A percentile compares a stretch with the other conserved stretches of the same genome.
Conservation (phyloP, 2,888 invertebrate genomes). For the Tipula lateralis region DNA sequence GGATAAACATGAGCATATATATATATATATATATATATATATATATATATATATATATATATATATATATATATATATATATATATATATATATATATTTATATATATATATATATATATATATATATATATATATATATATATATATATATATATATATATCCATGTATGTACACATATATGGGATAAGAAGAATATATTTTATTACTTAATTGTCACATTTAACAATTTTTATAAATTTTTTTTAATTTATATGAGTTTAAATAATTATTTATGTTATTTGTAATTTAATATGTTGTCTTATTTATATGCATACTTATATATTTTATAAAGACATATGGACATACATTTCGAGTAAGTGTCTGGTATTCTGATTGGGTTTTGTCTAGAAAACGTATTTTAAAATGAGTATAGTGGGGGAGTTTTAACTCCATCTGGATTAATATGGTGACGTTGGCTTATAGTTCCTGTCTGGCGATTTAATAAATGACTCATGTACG, state of each 20-base stretch:
- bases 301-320: not conserved
- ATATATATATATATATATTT: not conserved
- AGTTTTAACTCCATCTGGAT: not conserved
- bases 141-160: not conserved
- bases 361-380: not conserved
- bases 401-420: not conserved
- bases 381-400: not conserved
- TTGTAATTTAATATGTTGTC: not conserved
- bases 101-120: not conserved
- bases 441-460: not conserved
- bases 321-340: not conserved
- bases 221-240: not conserved
- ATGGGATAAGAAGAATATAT: slow-evolving; percentile 2
- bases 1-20: not conserved
- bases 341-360: not conserved
- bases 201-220: slow-evolving; percentile 24
- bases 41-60: not conserved
- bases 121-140: not conserved
- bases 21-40: not conserved
- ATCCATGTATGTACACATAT: not conserved
- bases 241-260: not conserved
- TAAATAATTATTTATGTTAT: slow-evolving; percentile 24
- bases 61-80: not conserved
- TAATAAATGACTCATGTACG: no score
- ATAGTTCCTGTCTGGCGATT: not conserved